Base-by-base conservation (phyloP, 2,888 invertebrate genomes). In the Perdita meconis region DNA sequence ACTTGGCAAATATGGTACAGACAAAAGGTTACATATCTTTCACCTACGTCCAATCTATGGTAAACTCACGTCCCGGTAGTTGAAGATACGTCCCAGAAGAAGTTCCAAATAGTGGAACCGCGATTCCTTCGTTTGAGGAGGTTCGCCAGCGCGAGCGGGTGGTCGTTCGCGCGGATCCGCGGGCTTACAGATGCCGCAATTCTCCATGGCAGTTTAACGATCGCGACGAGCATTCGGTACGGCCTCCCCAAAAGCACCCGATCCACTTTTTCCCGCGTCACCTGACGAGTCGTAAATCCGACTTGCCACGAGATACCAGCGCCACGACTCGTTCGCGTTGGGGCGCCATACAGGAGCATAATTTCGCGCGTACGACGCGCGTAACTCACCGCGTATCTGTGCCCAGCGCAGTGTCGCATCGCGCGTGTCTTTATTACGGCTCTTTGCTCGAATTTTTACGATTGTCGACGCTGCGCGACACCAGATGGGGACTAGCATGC, bases 271-370 rank as follows among this genome's bases (percentile, higher is more conserved):
- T 59, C 65, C 72, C 60, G 36, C 55, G 69, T 22, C 16, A 34
- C 38, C 64, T 59, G 75, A 71, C 70, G 70, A 83, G 76, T 84
- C 83, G 77, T 83, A 83, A 83, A 83, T 84, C 74, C 69, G 61
- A 26, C 22, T 47, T 63, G 59, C 19, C 22, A 40, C 42, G 71
- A 68, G 78, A 83, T 78, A 81, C 47, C 12, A 19, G 3, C 8
- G 44, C 59, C 40, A n/a, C 44, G 40, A 26, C 59, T 71, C 56
- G 65, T 72, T 63, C 73, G 59, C 30, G 47, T 47, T 16, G 51
- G 12, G 40, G 56, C 44, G 30, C 57, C 60, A 59, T 38, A 44
- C 59, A 22, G 10, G 26, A 44, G 55, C 66, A 64, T 78, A 82
- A 81, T 82, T 79, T 40, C 75, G 51, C 57, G 51, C 55, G 53